Evolutionary conservation across 2,797 vertebrate species (phyloP).

Genomic region (Triplophysa yarkandensis): DNA sequence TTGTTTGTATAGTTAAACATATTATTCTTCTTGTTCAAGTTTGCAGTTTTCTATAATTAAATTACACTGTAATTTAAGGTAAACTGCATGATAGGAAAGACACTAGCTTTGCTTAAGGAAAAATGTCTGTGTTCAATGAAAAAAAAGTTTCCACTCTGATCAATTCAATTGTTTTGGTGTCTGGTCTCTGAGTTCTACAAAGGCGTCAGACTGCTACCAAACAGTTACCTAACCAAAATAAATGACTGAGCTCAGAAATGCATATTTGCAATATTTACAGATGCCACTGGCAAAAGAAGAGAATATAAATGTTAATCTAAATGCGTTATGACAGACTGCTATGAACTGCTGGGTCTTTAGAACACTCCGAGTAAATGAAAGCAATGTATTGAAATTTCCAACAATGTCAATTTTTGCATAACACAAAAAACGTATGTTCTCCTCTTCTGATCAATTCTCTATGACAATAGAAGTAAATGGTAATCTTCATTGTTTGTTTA

Average conservation of each 20-base stretch:
- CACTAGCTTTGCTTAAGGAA: not conserved
- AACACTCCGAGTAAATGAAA: not conserved
- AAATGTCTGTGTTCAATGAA: not conserved
- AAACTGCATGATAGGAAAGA: slow-evolving; percentile 16
- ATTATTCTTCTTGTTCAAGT: slow-evolving; percentile 10
- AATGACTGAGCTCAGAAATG: not conserved
- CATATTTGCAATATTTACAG: slow-evolving; percentile 5
- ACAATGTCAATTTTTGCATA: not conserved
- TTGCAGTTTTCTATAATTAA: slow-evolving; percentile 28
- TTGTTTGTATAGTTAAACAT: not conserved
- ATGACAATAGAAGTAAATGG: too few species aligned
- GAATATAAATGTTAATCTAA: slow-evolving; percentile 1
- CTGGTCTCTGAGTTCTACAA: not conserved
- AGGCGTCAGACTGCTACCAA: not conserved
- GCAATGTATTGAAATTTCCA: not conserved
- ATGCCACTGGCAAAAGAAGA: not conserved
- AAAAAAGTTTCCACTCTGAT: not conserved
- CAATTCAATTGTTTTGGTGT: not conserved
- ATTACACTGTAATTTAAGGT: slow-evolving; percentile 20
- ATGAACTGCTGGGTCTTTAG: not conserved
- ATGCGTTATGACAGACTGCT: slow-evolving; percentile 8
- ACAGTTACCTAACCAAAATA: slow-evolving; percentile 1
- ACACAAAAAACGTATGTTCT: not conserved
- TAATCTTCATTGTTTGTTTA: too few species aligned
- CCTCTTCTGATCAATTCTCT: not conserved